These are phyloP conservation scores for Origma solitaria DNA, from an alignment of 2,113 vertebrate genomes.

Conservation along the genomic window DNA sequence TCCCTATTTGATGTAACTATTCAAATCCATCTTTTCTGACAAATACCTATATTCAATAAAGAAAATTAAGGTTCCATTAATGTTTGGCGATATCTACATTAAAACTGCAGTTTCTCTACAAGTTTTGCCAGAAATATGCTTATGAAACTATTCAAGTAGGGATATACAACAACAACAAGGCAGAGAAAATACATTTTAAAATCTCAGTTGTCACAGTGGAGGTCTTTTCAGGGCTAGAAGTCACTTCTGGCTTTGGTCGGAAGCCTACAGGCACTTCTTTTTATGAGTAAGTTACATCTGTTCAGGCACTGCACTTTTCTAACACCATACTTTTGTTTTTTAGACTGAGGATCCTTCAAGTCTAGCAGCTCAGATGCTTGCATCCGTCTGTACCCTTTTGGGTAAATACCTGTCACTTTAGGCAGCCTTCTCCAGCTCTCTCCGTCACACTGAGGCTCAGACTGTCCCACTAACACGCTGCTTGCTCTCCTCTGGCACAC, in stretches of 20 bases:
- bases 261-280: conserved; percentile 42
- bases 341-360: conserved; percentile 50
- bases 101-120: neutral
- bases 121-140: neutral
- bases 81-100: neutral
- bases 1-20: neutral
- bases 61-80: neutral
- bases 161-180: neutral
- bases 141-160: neutral
- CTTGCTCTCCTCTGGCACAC: neutral
- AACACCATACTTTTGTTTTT: conserved; percentile 61
- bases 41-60: neutral
- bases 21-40: neutral
- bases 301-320: conserved; percentile 53
- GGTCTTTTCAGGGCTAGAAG: conserved; percentile 43
- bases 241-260: conserved; percentile 42
- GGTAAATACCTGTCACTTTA: conserved; percentile 49
- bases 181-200: neutral
- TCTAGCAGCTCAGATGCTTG: conserved; percentile 66
- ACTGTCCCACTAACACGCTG: neutral
- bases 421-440: neutral
- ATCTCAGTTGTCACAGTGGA: neutral
- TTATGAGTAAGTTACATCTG: conserved; percentile 49
- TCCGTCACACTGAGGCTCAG: neutral
- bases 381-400: conserved; percentile 42